Percentiles rank a stretch among this genome's conserved stretches.
These are phyloP conservation scores for Pollenia amentaria DNA, from an alignment of 2,888 invertebrate genomes.

Conservation along the genomic window DNA sequence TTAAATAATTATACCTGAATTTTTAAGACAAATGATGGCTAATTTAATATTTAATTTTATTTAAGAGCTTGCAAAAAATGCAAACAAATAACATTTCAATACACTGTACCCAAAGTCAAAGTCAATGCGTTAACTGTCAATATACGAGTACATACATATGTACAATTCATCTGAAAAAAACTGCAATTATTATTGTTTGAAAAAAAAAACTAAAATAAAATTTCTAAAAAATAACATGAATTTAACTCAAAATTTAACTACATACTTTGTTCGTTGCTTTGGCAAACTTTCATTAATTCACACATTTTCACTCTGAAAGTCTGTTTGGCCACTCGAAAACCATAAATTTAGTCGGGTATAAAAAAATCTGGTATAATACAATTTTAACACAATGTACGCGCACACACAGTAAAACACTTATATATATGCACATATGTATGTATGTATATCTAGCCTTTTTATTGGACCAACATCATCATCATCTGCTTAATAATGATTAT, in stretches of 20 bases:
- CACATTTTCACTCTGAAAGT: slow-evolving; percentile 59
- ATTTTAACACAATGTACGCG: neutral
- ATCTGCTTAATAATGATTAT: slow-evolving; percentile 28
- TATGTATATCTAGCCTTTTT: slow-evolving; percentile 12
- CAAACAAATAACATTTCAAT: neutral
- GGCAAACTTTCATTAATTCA: slow-evolving; percentile 52
- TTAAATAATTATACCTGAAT: neutral
- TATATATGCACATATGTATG: neutral
- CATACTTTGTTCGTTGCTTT: neutral
- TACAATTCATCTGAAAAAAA: neutral
- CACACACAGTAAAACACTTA: too few relatives aligned
- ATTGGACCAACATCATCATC: slow-evolving; percentile 14
- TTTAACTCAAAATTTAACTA: neutral
- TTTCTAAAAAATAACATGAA: slow-evolving; percentile 3
- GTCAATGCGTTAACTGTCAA: neutral
- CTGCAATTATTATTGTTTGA: neutral
- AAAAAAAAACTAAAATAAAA: neutral
- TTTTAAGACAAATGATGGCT: neutral
- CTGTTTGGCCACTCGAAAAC: neutral
- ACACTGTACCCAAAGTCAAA: neutral
- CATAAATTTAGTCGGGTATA: too few relatives aligned
- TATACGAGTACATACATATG: too few relatives aligned
- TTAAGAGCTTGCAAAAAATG: neutral
- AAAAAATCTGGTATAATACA: too few relatives aligned
- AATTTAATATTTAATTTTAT: neutral